phyloP scores from a whole-genome alignment of 2,888 invertebrate species.

The Mimachlamys varia region DNA sequence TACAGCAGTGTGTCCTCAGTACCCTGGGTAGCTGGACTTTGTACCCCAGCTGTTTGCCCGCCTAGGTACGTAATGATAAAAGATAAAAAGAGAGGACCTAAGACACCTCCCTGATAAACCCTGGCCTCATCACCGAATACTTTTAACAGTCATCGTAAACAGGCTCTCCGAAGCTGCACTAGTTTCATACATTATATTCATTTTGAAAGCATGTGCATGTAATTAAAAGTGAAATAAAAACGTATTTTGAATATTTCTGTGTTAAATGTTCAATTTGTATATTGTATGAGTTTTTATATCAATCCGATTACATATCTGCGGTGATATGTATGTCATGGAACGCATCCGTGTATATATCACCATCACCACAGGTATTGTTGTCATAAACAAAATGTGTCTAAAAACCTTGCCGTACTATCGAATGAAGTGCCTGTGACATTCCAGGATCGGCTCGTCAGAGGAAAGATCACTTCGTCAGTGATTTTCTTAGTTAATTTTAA shows the following conservation, averaged over 20 bases:
- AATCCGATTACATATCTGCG: neutral
- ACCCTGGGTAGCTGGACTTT: neutral
- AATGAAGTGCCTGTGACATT: neutral
- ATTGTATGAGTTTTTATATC: neutral
- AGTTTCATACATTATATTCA: neutral
- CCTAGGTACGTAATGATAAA: neutral
- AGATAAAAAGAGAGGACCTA: neutral
- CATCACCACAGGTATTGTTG: neutral
- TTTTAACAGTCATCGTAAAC: neutral
- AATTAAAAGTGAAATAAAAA: neutral
- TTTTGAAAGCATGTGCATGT: neutral
- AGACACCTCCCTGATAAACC: neutral
- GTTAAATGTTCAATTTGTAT: neutral
- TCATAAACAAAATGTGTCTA: neutral
- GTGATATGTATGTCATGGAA: neutral
- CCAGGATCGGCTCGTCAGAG: neutral
- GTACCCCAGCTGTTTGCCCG: neutral
- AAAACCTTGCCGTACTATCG: neutral
- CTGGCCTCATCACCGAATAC: constrained; percentile 8
- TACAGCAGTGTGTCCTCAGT: neutral
- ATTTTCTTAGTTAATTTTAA: too few relatives aligned
- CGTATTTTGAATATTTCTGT: neutral
- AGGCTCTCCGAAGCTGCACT: neutral
- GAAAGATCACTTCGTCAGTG: too few relatives aligned
- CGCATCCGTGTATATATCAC: neutral